These are phyloP conservation scores for Cotesia typhae DNA, from an alignment of 1,140 invertebrate genomes.

Conservation along the genomic window DNA sequence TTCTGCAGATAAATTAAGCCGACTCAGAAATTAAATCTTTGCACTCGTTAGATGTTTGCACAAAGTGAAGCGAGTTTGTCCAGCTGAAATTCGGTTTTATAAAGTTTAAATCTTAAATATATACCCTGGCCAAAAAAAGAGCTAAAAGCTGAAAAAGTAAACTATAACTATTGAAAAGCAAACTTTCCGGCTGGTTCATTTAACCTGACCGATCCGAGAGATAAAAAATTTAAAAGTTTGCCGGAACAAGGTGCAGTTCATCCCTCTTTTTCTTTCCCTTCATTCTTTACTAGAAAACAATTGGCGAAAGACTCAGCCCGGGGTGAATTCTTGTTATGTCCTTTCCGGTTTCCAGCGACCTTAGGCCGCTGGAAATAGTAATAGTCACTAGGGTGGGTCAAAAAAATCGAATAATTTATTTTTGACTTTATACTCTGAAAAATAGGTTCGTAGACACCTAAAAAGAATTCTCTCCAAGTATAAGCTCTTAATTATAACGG, in stretches of 20 bases:
- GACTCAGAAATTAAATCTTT: too few relatives aligned
- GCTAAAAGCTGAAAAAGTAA: not conserved
- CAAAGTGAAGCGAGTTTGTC: too few relatives aligned
- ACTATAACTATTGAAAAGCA: not conserved
- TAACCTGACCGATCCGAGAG: conserved; percentile 17
- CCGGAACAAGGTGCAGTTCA: conserved; percentile 14
- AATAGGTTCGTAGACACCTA: too few relatives aligned
- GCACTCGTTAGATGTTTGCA: too few relatives aligned
- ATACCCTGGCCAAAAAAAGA: not conserved
- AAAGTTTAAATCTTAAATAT: not conserved
- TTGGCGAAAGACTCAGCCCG: not conserved
- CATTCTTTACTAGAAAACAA: conserved; percentile 20
- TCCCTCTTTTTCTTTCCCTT: conserved; percentile 20
- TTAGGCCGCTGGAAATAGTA: not conserved
- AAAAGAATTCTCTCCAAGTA: too few relatives aligned
- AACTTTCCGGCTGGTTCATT: conserved; percentile 24
- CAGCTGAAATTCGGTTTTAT: too few relatives aligned
- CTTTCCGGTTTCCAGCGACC: not conserved
- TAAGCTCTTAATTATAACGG: too few relatives aligned
- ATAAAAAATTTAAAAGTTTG: conserved; percentile 15
- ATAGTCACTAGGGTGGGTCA: too few relatives aligned
- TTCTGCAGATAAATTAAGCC: too few relatives aligned
- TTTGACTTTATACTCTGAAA: too few relatives aligned
- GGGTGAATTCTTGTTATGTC: conserved; percentile 22
- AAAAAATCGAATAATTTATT: too few relatives aligned